Conservation (phyloP, 2,797 vertebrate genomes). For the Bryconaethiops microstoma region DNA sequence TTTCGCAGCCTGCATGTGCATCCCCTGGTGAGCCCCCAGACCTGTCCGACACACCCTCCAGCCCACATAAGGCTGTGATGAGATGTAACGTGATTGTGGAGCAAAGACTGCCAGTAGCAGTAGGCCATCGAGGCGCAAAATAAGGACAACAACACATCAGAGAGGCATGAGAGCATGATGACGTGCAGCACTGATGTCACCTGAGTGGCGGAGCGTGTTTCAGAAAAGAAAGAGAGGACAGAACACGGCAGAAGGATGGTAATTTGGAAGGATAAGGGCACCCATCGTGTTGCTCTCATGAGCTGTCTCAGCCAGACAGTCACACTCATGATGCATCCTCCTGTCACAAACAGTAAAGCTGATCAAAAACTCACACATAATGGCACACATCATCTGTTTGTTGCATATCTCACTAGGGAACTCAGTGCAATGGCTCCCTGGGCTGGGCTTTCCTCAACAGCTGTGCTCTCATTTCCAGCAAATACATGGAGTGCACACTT, state of each 20-base stretch:
- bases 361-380: conserved; percentile 11
- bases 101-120: conserved; percentile 36
- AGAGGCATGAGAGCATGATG: conserved; percentile 30
- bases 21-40: conserved; percentile 35
- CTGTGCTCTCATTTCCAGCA: neutral
- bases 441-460: conserved; percentile 21
- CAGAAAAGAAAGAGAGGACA: conserved; percentile 17
- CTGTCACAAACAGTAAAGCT: neutral
- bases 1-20: conserved; percentile 1
- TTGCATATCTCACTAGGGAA: conserved; percentile 4
- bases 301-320: neutral
- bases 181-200: conserved; percentile 33
- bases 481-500: neutral
- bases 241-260: conserved; percentile 12
- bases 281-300: neutral
- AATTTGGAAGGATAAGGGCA: conserved; percentile 22
- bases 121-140: conserved; percentile 41
- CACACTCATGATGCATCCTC: conserved; percentile 22
- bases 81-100: conserved; percentile 50
- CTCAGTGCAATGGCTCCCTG: neutral
- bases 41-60: conserved; percentile 44
- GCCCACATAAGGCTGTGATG: conserved; percentile 37
- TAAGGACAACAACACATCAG: conserved; percentile 52
- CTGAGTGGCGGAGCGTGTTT: conserved; percentile 15
- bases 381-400: conserved; percentile 36